phyloP scores from a whole-genome alignment of 2,113 vertebrate species.

The Eptatretus burgeri region DNA sequence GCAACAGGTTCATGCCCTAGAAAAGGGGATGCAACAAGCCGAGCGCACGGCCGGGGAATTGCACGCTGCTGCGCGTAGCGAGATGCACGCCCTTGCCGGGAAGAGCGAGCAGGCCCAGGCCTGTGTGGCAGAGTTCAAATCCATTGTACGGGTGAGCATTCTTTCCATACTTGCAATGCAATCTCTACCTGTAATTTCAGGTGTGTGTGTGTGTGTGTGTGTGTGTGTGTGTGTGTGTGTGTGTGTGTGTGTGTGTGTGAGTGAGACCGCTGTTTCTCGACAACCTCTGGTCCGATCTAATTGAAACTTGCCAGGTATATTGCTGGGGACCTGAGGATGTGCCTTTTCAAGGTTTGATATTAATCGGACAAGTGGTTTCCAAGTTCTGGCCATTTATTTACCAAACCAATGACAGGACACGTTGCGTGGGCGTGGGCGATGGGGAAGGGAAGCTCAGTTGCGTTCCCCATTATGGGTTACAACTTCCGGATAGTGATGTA shows the following conservation, averaged over 20 bases:
- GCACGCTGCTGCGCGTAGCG: slow-evolving; percentile 28
- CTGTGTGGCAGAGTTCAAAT: slow-evolving; percentile 33
- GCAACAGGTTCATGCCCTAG: slow-evolving; percentile 22
- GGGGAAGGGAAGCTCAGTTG: too few species aligned
- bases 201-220: neutral
- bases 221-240: neutral
- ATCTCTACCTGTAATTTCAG: neutral
- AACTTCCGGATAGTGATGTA: too few species aligned
- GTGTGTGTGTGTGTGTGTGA: neutral
- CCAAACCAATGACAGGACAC: too few species aligned
- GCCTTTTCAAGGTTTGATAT: too few species aligned
- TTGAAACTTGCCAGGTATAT: too few species aligned
- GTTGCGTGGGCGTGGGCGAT: too few species aligned
- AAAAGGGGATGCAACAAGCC: slow-evolving; percentile 23
- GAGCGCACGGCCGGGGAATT: slow-evolving; percentile 28
- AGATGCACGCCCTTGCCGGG: slow-evolving; percentile 34
- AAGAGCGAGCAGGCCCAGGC: slow-evolving; percentile 27
- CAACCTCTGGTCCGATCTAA: too few species aligned
- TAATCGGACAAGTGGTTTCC: too few species aligned
- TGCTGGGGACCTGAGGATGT: too few species aligned
- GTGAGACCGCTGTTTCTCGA: too few species aligned
- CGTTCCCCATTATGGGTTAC: too few species aligned
- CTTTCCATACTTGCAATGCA: neutral
- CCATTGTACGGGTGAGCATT: slow-evolving; percentile 40
- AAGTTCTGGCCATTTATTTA: too few species aligned